Conservation (phyloP, 2,113 vertebrate genomes). For the Antennarius striatus region DNA sequence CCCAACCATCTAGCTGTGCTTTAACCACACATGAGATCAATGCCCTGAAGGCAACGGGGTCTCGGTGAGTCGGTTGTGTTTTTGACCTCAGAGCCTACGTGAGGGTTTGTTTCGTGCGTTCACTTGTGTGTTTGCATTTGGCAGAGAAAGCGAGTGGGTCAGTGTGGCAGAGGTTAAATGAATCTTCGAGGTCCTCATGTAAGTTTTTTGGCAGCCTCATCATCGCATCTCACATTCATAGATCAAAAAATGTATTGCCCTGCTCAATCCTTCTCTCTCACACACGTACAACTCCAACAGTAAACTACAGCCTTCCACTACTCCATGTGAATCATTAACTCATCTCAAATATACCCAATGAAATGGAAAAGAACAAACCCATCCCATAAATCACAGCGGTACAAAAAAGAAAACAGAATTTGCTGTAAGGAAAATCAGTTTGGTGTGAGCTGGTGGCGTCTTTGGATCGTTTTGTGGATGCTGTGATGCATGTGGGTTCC, state of each 20-base stretch:
- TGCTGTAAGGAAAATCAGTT: slow-evolving; percentile 27
- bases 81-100: slow-evolving; percentile 39
- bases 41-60: slow-evolving; percentile 12
- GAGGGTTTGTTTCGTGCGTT: background rate
- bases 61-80: slow-evolving; percentile 17
- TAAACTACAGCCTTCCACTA: background rate
- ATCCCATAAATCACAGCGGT: slow-evolving; percentile 47
- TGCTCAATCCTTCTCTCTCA: background rate
- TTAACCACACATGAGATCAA: slow-evolving; percentile 33
- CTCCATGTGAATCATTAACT: slow-evolving; percentile 25
- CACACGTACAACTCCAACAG: slow-evolving; percentile 1
- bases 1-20: slow-evolving; percentile 1
- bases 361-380: slow-evolving; percentile 36
- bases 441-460: slow-evolving; percentile 24
- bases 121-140: background rate
- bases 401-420: slow-evolving; percentile 32
- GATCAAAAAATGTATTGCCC: slow-evolving; percentile 32
- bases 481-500: slow-evolving; percentile 18
- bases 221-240: slow-evolving; percentile 45
- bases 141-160: slow-evolving; percentile 20
- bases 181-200: slow-evolving; percentile 34
- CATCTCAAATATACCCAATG: slow-evolving; percentile 35
- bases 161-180: slow-evolving; percentile 48
- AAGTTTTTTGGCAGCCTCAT: slow-evolving; percentile 45
- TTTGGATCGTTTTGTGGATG: slow-evolving; percentile 21